Evolutionary conservation across 2,888 invertebrate species (phyloP), one percentile per base, ranked within the genome.

Genomic region (Exocentrus adspersus): DNA sequence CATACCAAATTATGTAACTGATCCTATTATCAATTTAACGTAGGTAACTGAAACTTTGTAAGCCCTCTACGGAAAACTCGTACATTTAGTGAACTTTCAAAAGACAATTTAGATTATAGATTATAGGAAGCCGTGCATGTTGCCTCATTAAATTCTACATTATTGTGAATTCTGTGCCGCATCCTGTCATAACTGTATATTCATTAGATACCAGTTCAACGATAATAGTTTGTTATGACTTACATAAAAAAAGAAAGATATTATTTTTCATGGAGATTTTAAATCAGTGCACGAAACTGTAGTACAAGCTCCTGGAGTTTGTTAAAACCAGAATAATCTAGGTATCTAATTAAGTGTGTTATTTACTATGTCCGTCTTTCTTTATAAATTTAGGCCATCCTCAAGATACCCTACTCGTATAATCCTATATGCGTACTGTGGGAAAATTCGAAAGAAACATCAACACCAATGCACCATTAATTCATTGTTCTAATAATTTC

Each of bases 1-100:
- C 16, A 28, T 17, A 48, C 48, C 48, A 16, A 28, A 28, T 48
- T 48, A 9, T 48, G 48, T 28, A 48, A 48, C 7, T 10, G 48
- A 48, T 28, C 16, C 28, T 48, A 0, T 24, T 2, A 12, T 4
- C 28, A 28, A 48, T 48, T 12, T 48, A n/a, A 28, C 5, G 28
- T 45, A 5, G 37, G 48, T 28, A 48, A 28, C 20, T 28, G 48
- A 24, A 14, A 16, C 10, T 16, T 10, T 48, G 24, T 9, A 48
- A 28, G 12, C 28, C 28, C 28, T 28, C 48, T 16, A 28, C 48
- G n/a, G 48, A 24, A 28, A 48, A 28, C 28, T 24, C 48, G 28
- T 28, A 48, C 4, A 6, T 43, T 14, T 42, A 12, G 10, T 30
- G 37, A 37, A 37, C n/a, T 37, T 37, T 37, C 4, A 12, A 14